Evolutionary conservation across 2,113 vertebrate species (phyloP).

Genomic region (Esox niger): DNA sequence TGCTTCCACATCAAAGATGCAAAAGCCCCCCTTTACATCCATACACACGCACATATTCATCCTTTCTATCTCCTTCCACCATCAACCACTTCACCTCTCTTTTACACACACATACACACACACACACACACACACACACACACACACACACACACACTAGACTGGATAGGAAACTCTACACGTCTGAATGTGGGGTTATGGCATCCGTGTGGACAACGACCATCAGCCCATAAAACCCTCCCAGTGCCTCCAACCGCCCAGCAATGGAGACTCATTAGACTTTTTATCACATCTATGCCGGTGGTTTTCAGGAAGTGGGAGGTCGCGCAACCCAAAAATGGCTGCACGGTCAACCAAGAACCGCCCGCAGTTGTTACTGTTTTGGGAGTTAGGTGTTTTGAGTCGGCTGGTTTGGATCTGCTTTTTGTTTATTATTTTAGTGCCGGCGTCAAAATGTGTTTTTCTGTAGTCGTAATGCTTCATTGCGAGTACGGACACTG

Average conservation of each 20-base stretch:
- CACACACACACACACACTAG: slow-evolving; percentile 2
- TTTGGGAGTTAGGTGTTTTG: background rate
- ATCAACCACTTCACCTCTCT: background rate
- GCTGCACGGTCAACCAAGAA: too few relatives aligned
- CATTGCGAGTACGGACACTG: too few relatives aligned
- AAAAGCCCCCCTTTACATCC: background rate
- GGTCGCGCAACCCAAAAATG: background rate
- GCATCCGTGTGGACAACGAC: slow-evolving; percentile 7
- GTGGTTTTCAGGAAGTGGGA: background rate
- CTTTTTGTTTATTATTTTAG: too few relatives aligned
- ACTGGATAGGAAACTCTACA: background rate
- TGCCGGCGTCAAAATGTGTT: too few relatives aligned
- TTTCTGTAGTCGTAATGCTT: too few relatives aligned
- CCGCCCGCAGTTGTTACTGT: too few relatives aligned
- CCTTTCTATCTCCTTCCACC: background rate
- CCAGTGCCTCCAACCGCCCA: background rate
- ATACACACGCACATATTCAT: background rate
- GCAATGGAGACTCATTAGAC: background rate
- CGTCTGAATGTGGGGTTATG: slow-evolving; percentile 4
- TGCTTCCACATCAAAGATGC: background rate
- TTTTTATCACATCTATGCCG: slow-evolving; percentile 1
- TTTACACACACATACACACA: background rate
- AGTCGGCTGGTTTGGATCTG: too few relatives aligned
- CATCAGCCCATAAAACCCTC: slow-evolving; percentile 1
- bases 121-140: background rate